These are phyloP conservation scores for Grus americana DNA, from an alignment of 2,113 vertebrate species.

Conservation along the genomic window DNA sequence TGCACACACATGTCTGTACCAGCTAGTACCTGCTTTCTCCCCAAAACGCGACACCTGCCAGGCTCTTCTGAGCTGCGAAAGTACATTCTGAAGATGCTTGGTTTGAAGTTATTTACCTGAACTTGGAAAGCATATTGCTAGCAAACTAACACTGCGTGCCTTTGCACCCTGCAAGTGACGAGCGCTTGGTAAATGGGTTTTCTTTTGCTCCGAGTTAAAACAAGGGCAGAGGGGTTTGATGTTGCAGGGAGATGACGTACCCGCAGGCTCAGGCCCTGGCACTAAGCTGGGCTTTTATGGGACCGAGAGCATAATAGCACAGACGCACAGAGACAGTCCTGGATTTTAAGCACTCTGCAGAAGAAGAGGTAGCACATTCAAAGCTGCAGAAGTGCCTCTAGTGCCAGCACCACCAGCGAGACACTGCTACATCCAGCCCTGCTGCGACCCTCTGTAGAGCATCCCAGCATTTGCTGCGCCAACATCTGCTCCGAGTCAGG, in stretches of 20 bases:
- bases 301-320: background rate
- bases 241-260: background rate
- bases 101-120: background rate
- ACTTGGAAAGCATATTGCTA: background rate
- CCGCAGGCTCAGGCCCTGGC: background rate
- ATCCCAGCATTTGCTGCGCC: background rate
- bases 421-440: too few species aligned
- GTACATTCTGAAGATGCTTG: too few species aligned
- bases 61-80: background rate
- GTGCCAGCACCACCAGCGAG: background rate
- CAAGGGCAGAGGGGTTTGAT: background rate
- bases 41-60: background rate
- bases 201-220: background rate
- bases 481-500: rapidly evolving
- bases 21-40: background rate
- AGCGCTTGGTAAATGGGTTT: background rate
- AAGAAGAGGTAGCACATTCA: background rate
- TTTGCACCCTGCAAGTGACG: background rate
- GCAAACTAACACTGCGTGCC: background rate
- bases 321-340: too few species aligned
- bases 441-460: background rate
- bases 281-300: background rate
- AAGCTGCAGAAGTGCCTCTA: background rate
- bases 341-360: background rate
- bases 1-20: background rate